Conservation (phyloP, 2,797 vertebrate genomes). For the Anableps anableps region DNA sequence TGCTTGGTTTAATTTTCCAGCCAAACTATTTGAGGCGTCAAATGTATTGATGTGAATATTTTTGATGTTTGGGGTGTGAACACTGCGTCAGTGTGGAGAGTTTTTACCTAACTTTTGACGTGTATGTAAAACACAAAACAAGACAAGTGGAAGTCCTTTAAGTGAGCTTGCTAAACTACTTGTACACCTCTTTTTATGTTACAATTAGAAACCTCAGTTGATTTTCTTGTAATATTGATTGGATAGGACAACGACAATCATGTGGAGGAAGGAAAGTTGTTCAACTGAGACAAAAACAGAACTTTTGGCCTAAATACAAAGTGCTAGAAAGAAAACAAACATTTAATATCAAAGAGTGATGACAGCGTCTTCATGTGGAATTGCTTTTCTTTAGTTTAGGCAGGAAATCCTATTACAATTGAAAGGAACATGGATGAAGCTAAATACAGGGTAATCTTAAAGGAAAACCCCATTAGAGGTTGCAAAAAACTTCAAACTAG, state of each 20-base stretch:
- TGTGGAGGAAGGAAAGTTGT: background rate
- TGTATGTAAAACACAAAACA: background rate
- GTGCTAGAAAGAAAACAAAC: background rate
- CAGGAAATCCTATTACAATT: background rate
- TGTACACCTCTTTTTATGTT: background rate
- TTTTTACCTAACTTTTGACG: too few relatives aligned
- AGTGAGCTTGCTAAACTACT: background rate
- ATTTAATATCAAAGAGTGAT: background rate
- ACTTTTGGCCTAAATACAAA: background rate
- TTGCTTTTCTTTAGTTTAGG: background rate
- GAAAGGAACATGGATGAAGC: too few relatives aligned
- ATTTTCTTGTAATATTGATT: background rate
- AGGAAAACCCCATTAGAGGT: too few relatives aligned
- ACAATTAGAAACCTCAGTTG: background rate
- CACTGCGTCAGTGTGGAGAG: background rate
- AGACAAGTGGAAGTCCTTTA: background rate
- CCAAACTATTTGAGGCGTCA: background rate
- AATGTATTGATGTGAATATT: background rate
- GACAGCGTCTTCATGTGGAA: too few relatives aligned
- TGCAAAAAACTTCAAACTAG: too few relatives aligned
- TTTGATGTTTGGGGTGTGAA: background rate
- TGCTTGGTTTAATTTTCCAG: slow-evolving; percentile 11
- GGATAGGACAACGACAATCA: background rate
- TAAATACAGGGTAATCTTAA: too few relatives aligned
- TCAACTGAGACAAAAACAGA: background rate